These are phyloP conservation scores for Lumbricus terrestris DNA, from an alignment of 2,888 invertebrate species.

Conservation along the genomic window DNA sequence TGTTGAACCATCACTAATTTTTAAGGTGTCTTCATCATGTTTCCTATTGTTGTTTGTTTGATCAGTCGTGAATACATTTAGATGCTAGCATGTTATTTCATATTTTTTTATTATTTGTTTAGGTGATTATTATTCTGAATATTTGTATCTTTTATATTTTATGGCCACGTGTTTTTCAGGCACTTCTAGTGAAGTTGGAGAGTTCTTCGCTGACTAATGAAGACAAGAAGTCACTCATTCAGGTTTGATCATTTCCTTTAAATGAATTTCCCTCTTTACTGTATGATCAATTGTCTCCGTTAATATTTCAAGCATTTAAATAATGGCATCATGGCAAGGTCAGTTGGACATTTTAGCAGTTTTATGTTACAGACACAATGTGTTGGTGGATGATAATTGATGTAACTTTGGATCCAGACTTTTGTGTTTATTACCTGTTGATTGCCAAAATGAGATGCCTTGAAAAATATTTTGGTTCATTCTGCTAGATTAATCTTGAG, in stretches of 20 bases:
- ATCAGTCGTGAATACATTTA: not conserved
- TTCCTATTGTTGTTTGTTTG: not conserved
- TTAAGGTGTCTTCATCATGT: not conserved
- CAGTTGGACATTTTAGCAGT: not conserved
- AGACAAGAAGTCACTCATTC: not conserved
- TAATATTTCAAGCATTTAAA: not conserved
- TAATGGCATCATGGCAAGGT: not conserved
- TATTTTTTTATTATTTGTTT: not conserved
- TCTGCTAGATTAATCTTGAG: not conserved
- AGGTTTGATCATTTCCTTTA: not conserved
- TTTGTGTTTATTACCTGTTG: not conserved
- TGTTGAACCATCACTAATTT: not conserved
- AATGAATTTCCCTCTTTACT: not conserved
- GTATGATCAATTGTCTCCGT: not conserved
- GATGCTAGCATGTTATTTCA: not conserved
- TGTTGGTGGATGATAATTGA: not conserved
- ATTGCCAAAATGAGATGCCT: not conserved
- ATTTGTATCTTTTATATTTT: not conserved
- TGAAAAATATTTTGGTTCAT: not conserved
- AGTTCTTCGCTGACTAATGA: not conserved
- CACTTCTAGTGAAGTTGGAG: not conserved
- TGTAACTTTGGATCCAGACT: not conserved
- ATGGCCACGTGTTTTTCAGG: not conserved
- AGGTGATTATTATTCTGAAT: not conserved
- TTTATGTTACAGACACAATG: not conserved